phyloP scores from a whole-genome alignment of 2,888 invertebrate species.

The Netelia inedita region DNA sequence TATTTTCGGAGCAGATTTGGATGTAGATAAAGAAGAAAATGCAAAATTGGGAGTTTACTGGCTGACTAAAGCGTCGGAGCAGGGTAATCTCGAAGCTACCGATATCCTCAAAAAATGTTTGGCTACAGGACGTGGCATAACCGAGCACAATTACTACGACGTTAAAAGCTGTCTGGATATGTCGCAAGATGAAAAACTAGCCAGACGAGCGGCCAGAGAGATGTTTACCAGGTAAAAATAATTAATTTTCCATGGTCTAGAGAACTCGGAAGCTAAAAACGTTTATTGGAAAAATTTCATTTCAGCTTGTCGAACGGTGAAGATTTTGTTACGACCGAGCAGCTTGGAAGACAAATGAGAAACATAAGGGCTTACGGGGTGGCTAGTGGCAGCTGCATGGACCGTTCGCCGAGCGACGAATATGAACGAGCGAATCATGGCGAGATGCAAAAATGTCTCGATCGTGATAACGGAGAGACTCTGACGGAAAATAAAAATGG shows the following conservation, averaged over 20 bases:
- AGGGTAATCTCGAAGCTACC: slow-evolving; percentile 95
- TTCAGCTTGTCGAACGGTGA: slow-evolving; percentile 93
- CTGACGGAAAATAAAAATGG: slow-evolving; percentile 44
- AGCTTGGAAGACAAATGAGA: slow-evolving; percentile 91
- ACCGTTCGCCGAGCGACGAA: slow-evolving; percentile 15
- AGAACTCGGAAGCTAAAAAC: neutral
- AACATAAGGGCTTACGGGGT: slow-evolving; percentile 73
- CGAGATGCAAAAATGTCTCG: slow-evolving; percentile 56
- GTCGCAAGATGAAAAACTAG: slow-evolving; percentile 94
- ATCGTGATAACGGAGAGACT: slow-evolving; percentile 51
- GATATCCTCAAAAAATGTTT: slow-evolving; percentile 91
- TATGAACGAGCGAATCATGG: slow-evolving; percentile 23
- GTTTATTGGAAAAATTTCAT: slow-evolving; percentile 22
- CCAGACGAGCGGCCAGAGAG: slow-evolving; percentile 94
- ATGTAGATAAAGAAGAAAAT: slow-evolving; percentile 91
- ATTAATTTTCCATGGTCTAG: slow-evolving; percentile 17
- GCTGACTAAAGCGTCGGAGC: slow-evolving; percentile 96
- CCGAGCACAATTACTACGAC: slow-evolving; percentile 90
- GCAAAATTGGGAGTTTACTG: slow-evolving; percentile 94
- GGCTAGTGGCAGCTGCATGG: slow-evolving; percentile 16
- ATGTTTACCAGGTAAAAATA: slow-evolving; percentile 91
- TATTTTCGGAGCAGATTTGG: slow-evolving; percentile 86
- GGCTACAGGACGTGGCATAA: slow-evolving; percentile 90
- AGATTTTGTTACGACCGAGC: slow-evolving; percentile 94
- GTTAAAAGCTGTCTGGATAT: slow-evolving; percentile 93